A percentile compares a stretch with the other conserved stretches of the same genome.
These are phyloP conservation scores for Ploceus nigricollis DNA, from an alignment of 2,113 vertebrate species.

Conservation along the genomic window DNA sequence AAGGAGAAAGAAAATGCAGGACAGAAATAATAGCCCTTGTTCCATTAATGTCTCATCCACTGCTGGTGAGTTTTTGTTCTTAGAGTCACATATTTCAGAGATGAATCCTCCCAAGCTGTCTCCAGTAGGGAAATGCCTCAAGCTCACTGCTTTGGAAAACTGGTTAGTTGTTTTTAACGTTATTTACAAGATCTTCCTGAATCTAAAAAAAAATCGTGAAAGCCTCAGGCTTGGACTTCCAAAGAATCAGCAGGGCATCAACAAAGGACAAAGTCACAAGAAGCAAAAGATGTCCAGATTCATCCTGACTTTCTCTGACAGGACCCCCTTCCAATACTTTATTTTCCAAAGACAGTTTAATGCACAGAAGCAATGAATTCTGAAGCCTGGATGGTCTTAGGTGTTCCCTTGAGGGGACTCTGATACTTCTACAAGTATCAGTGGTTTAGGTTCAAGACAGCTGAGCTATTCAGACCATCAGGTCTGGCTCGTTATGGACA, in stretches of 20 bases:
- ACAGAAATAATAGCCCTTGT: constrained; percentile 45
- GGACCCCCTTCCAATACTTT: not conserved
- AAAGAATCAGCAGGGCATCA: not conserved
- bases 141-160: not conserved
- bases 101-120: constrained; percentile 18
- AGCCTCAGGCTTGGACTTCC: not conserved
- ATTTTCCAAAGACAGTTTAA: not conserved
- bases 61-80: constrained; percentile 39
- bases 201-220: not conserved
- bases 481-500: not conserved
- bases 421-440: not conserved
- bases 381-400: not conserved
- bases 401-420: not conserved
- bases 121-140: not conserved
- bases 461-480: not conserved
- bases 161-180: not conserved
- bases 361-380: not conserved
- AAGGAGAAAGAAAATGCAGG: constrained; percentile 35
- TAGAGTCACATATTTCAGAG: constrained; percentile 26
- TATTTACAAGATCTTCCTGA: not conserved
- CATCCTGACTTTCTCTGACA: not conserved
- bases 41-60: constrained; percentile 26
- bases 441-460: not conserved
- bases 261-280: not conserved
- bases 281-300: not conserved